Percentiles rank a stretch among this genome's conserved stretches.
Conservation (phyloP, 2,113 vertebrate genomes). For the Bolborhynchus lineola region DNA sequence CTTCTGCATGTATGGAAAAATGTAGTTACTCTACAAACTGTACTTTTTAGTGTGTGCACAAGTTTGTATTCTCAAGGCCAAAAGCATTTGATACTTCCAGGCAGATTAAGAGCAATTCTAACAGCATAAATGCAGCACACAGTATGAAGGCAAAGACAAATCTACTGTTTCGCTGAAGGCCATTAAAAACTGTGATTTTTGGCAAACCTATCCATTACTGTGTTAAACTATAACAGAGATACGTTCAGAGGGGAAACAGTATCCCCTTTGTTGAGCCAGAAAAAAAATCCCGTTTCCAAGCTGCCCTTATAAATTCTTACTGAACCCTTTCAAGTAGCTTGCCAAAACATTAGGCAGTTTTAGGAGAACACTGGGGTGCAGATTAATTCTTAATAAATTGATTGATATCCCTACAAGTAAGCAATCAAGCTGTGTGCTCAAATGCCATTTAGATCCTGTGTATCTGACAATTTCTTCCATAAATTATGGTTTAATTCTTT, state of each 20-base stretch:
- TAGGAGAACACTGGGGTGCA: constrained; percentile 66
- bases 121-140: constrained; percentile 48
- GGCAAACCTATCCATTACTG: constrained; percentile 67
- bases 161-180: constrained; percentile 70
- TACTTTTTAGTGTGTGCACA: background rate
- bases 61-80: constrained; percentile 48
- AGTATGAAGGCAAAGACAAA: constrained; percentile 68
- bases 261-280: constrained; percentile 72
- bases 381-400: constrained; percentile 75
- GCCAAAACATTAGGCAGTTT: constrained; percentile 75
- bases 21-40: constrained; percentile 2
- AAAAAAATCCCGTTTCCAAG: constrained; percentile 52
- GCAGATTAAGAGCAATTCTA: constrained; percentile 50
- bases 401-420: constrained; percentile 70
- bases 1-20: constrained; percentile 25
- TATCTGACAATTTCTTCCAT: constrained; percentile 33
- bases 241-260: constrained; percentile 72
- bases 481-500: constrained; percentile 47
- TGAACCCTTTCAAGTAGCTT: constrained; percentile 75
- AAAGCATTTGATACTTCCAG: constrained; percentile 63
- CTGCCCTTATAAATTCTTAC: constrained; percentile 72
- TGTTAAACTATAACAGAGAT: constrained; percentile 70
- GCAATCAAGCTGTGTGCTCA: constrained; percentile 29
- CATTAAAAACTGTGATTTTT: constrained; percentile 76
- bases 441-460: constrained; percentile 16